These are phyloP conservation scores for Campoletis sonorensis DNA, from an alignment of 1,140 invertebrate genomes.

Conservation along the genomic window DNA sequence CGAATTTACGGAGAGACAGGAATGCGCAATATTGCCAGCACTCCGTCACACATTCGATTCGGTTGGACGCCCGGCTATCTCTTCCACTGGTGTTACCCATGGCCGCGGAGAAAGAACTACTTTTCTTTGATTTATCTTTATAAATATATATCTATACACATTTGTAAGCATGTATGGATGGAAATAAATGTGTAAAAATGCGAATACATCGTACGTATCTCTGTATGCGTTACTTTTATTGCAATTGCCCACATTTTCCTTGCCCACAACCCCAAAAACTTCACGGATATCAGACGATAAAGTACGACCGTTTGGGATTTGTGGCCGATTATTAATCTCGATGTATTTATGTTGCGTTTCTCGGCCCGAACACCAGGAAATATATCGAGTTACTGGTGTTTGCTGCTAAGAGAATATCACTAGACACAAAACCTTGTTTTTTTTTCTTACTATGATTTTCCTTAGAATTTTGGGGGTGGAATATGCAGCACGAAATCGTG, in stretches of 20 bases:
- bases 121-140: conserved; percentile 10
- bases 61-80: conserved; percentile 43
- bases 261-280: conserved; percentile 46
- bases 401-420: not conserved
- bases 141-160: not conserved
- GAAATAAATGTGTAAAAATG: too few species aligned
- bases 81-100: not conserved
- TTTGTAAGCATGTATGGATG: too few species aligned
- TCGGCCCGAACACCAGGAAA: not conserved
- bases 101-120: not conserved
- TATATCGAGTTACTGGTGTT: not conserved
- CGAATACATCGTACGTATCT: too few species aligned
- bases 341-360: conserved; percentile 62
- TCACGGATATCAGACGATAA: conserved; percentile 62
- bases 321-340: conserved; percentile 71
- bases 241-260: conserved; percentile 17
- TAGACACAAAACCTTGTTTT: not conserved
- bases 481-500: not conserved
- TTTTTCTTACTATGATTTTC: not conserved
- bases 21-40: conserved; percentile 67
- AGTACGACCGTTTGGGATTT: conserved; percentile 66
- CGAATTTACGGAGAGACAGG: conserved; percentile 65
- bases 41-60: conserved; percentile 69
- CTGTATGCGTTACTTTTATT: conserved; percentile 26
- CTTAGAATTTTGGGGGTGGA: not conserved